phyloP scores from a whole-genome alignment of 2,797 vertebrate species.

The Acestrorhynchus altus region DNA sequence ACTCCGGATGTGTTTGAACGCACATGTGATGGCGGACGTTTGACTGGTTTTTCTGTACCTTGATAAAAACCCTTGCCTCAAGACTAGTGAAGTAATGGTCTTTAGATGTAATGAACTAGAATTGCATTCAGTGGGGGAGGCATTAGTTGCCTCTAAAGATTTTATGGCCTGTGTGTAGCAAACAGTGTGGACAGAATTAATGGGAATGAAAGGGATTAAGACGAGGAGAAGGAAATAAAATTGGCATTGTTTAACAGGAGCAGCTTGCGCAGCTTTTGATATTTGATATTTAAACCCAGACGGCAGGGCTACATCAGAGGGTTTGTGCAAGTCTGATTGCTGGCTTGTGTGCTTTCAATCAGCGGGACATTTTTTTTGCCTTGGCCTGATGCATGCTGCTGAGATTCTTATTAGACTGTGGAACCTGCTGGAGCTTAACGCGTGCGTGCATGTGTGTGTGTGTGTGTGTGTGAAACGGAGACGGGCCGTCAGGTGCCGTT shows the following conservation, averaged over 20 bases:
- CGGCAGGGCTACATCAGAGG: neutral
- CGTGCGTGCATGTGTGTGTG: constrained; percentile 37
- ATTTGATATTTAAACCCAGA: neutral
- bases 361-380: neutral
- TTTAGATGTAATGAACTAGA: neutral
- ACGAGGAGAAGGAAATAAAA: neutral
- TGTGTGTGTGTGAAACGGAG: constrained; percentile 5
- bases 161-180: neutral
- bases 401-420: neutral
- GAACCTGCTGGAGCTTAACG: neutral
- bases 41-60: neutral
- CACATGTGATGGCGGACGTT: neutral
- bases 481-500: neutral
- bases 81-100: neutral
- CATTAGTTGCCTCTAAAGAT: neutral
- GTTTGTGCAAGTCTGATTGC: neutral
- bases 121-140: neutral
- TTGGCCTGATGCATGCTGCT: neutral
- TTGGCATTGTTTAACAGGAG: neutral
- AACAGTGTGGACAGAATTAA: neutral
- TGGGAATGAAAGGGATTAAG: neutral
- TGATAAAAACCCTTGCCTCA: neutral
- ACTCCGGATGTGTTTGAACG: neutral
- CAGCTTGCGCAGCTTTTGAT: neutral
- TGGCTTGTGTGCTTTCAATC: neutral